These are phyloP conservation scores for Aythya fuligula DNA, from an alignment of 2,797 vertebrate genomes.

Conservation along the genomic window DNA sequence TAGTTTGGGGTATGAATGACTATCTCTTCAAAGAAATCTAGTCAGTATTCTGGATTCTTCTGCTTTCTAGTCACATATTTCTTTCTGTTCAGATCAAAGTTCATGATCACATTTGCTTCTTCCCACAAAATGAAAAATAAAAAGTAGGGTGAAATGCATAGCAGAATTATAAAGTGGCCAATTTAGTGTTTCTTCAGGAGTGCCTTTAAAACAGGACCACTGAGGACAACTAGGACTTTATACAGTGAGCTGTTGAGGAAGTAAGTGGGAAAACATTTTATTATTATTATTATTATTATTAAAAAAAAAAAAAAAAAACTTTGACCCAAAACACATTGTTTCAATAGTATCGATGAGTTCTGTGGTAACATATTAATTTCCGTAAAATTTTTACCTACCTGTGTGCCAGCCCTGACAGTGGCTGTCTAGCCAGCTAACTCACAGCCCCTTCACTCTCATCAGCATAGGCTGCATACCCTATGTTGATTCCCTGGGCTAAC, in stretches of 20 bases:
- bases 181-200: neutral
- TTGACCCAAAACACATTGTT: neutral
- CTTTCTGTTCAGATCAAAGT: neutral
- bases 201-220: neutral
- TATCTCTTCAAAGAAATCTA: neutral
- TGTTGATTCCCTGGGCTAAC: rapidly evolving
- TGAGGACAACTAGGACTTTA: neutral
- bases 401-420: neutral
- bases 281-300: neutral
- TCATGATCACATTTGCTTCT: neutral
- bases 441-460: rapidly evolving
- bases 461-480: too few species aligned
- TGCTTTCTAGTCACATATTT: neutral
- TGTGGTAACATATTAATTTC: neutral
- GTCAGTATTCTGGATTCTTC: neutral
- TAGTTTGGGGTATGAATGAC: neutral
- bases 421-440: neutral
- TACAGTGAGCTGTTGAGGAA: neutral
- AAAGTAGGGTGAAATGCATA: neutral
- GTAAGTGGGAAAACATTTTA: neutral
- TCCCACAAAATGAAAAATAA: neutral
- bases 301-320: too few species aligned
- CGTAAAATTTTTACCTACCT: neutral
- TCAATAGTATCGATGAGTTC: neutral
- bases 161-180: neutral